Evolutionary conservation across 2,888 invertebrate genomes (phyloP), one percentile per base, ranked within the genome.

Genomic region (Baccha elongata): DNA sequence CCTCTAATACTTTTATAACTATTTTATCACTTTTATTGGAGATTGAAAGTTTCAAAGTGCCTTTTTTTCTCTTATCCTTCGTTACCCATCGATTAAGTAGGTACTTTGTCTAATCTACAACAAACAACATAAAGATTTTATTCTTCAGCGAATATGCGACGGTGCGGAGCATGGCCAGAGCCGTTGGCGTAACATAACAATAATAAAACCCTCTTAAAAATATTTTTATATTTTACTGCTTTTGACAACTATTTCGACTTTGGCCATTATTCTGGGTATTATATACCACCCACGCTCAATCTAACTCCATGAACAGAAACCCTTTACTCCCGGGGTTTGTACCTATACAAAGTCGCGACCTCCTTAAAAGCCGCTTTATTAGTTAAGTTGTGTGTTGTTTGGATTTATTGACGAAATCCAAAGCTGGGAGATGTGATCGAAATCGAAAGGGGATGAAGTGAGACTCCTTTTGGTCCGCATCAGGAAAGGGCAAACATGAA

Each of bases 201-300:
- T 58, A 53, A 67, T 26, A 44, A 69, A 69, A 75, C 32, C 52
- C 44, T 65, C 69, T 81, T 65, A 65, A 71, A 68, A 74, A 68
- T 46, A 58, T 40, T 23, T 6, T 60, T 53, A 53, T 65, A 65
- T 42, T 53, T 42, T 44, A 71, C 71, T 65, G 74, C 74, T 71
- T 81, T 48, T 75, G 75, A 71, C 67, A 83, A 76, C 71, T 76
- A 76, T 72, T 67, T 62, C 60, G 55, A 67, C 40, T 68, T 75
- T 67, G 55, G 60, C 44, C 65, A 71, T 75, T 75, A 69, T 65
- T 71, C 21, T 37, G n/a, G n/a, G 3, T 29, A 23, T 32, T 50
- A n/a, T n/a, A n/a, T n/a, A 37, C n/a, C 64, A 52, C 64, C 19
- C 62, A 29, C 46, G 13, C 37, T 15, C n/a, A n/a, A 29, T 13